Evolutionary conservation across 2,797 vertebrate genomes (phyloP), one percentile per base, ranked within the genome.

Genomic region (Rhinatrema bivittatum): DNA sequence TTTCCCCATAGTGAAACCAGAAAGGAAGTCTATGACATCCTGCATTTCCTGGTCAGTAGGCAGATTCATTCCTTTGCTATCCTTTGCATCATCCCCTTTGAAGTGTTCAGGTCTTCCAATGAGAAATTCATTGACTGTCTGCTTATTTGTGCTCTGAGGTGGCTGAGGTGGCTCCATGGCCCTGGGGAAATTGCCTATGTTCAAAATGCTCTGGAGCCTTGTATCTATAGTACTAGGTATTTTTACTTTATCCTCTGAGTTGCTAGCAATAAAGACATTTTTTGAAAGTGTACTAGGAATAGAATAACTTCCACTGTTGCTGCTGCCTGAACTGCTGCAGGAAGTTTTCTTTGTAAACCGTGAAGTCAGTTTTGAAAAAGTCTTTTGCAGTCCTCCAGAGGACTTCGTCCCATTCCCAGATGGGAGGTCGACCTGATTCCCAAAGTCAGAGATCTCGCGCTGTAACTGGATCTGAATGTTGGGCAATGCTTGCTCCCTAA

Each of bases 1-100:
- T 70, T 97, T 98, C 46, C 91, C 91, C 93, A 98, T 94, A 72
- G 96, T 98, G 75, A 98, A 98, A 43, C 96, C 95, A 16, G 96
- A 99, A 53, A 99, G 87, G 75, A 99, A 99, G 71, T 99, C 96
- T 4, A 99, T 99, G 54, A 99, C 95, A 33, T 99, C 96, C 68
- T 99, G 96, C 96, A 99, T 99, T 78, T 99, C 96, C 72, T 97
- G 95, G 77, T 99, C 96, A 1, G 90, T 98, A 15, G 96, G 96
- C 55, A 99, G 70, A 71, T 98, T 99, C 91, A 97, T 97, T 44
- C 90, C 90, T 80, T 97, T 95, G 50, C 97, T 94, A 0, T 96
- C 93, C 48, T 84, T 86, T 54, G 55, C 26, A 1, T 79, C 77
- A 3, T 82, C 79, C 1, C 25, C 20, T 21, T 68, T 79, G 59